phyloP scores from a whole-genome alignment of 2,888 invertebrate species.

The Macaria liturata region DNA sequence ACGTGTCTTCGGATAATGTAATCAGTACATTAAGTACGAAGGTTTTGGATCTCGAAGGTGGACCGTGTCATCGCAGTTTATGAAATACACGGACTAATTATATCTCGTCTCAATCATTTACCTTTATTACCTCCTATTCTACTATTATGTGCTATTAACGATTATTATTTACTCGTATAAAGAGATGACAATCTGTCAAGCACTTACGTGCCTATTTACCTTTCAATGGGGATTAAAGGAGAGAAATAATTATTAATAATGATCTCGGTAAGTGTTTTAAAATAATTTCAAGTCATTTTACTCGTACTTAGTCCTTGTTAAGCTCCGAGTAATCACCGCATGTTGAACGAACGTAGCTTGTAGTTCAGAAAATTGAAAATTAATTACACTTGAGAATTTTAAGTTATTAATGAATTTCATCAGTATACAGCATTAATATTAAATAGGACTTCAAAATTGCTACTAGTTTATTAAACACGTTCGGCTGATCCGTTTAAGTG shows the following conservation, averaged over 20 bases:
- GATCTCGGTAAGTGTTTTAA: conserved; percentile 8
- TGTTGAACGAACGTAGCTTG: no score
- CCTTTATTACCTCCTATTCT: conserved; percentile 10
- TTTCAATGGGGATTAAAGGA: background rate
- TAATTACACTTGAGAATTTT: no score
- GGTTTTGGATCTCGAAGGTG: conserved; percentile 21
- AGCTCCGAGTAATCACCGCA: conserved; percentile 3
- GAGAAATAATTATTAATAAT: conserved; percentile 15
- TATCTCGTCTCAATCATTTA: conserved; percentile 1
- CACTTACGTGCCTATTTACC: conserved; percentile 8
- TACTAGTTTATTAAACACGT: no score
- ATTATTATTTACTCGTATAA: conserved; percentile 15
- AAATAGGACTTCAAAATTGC: no score
- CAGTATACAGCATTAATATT: no score
- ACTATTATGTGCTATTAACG: conserved; percentile 12
- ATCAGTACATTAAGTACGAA: conserved; percentile 39
- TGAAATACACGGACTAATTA: conserved; percentile 17
- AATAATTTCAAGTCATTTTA: conserved; percentile 9
- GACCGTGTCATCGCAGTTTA: conserved; percentile 23
- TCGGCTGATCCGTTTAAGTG: no score
- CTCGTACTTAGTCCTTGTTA: conserved; percentile 1
- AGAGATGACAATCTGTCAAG: conserved; percentile 13
- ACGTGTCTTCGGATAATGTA: conserved; percentile 55
- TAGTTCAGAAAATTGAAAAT: no score
- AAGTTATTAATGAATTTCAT: no score